A percentile compares a stretch with the other conserved stretches of the same genome.
Conservation (phyloP, 2,797 vertebrate species). For the Chaunax sp. region DNA sequence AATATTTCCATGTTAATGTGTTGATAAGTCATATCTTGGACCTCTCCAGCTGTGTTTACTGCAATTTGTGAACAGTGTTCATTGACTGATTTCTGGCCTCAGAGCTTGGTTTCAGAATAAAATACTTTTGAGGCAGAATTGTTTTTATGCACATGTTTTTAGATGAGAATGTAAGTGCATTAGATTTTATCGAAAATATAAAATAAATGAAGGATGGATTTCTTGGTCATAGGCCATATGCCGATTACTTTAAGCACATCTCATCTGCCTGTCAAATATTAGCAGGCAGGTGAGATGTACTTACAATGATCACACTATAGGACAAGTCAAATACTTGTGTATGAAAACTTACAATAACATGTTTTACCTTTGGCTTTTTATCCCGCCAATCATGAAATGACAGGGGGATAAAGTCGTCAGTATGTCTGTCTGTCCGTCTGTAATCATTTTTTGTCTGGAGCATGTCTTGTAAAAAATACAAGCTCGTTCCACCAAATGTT, state of each 20-base stretch:
- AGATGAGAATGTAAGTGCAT: not conserved
- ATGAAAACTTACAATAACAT: slow-evolving; percentile 19
- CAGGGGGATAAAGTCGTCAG: no score
- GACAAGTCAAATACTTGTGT: no score
- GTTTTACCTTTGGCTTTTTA: slow-evolving; percentile 23
- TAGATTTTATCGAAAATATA: not conserved
- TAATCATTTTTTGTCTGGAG: no score
- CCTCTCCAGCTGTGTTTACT: slow-evolving; percentile 36
- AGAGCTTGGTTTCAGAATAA: slow-evolving; percentile 36
- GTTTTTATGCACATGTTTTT: not conserved
- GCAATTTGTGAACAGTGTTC: slow-evolving; percentile 34
- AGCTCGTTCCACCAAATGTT: no score
- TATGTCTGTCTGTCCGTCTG: no score
- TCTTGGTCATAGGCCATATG: no score
- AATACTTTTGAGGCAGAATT: slow-evolving; percentile 16
- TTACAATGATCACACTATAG: not conserved
- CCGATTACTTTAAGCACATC: not conserved
- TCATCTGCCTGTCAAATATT: slow-evolving; percentile 12
- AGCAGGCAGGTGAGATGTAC: not conserved
- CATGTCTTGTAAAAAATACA: no score
- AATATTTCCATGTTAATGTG: slow-evolving; percentile 32
- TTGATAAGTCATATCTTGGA: slow-evolving; percentile 28
- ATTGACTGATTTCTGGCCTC: slow-evolving; percentile 22
- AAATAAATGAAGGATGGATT: no score
- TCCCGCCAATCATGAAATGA: no score